phyloP scores from a whole-genome alignment of 2,113 vertebrate genomes.

The Coregonus clupeaformis region DNA sequence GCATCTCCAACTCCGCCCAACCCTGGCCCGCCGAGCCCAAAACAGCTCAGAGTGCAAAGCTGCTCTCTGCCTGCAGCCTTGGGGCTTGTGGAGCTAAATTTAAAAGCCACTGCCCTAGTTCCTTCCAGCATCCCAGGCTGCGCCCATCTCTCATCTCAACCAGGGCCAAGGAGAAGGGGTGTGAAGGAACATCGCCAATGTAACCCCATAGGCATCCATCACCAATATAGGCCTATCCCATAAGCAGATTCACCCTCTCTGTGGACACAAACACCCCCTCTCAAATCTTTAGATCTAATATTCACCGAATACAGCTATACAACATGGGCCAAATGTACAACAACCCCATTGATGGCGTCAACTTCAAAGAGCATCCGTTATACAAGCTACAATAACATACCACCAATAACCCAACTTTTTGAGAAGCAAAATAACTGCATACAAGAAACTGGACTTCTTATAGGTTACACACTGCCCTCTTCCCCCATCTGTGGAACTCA shows the following conservation, averaged over 20 bases:
- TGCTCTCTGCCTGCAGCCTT: constrained; percentile 63
- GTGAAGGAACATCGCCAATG: constrained; percentile 13
- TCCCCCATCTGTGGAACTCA: not conserved
- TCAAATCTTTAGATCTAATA: not conserved
- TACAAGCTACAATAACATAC: too few relatives aligned
- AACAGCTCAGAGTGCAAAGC: constrained; percentile 66
- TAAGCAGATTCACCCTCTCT: too few relatives aligned
- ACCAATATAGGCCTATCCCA: too few relatives aligned
- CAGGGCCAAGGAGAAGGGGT: constrained; percentile 48
- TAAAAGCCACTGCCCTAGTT: constrained; percentile 75
- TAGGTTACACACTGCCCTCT: not conserved
- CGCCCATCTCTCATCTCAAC: constrained; percentile 55
- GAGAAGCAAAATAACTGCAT: too few relatives aligned
- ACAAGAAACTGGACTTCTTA: too few relatives aligned
- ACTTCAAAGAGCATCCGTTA: too few relatives aligned
- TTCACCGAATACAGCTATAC: too few relatives aligned
- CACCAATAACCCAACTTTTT: too few relatives aligned
- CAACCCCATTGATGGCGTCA: too few relatives aligned
- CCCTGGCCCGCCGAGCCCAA: constrained; percentile 38
- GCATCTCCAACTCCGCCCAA: constrained; percentile 11
- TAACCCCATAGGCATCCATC: not conserved
- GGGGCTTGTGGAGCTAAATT: constrained; percentile 72
- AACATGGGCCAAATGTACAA: too few relatives aligned
- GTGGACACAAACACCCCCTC: not conserved
- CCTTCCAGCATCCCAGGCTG: constrained; percentile 24